Evolutionary conservation across 2,113 vertebrate species (phyloP), one percentile per base, ranked within the genome.

Genomic region (Eurystomus gularis): DNA sequence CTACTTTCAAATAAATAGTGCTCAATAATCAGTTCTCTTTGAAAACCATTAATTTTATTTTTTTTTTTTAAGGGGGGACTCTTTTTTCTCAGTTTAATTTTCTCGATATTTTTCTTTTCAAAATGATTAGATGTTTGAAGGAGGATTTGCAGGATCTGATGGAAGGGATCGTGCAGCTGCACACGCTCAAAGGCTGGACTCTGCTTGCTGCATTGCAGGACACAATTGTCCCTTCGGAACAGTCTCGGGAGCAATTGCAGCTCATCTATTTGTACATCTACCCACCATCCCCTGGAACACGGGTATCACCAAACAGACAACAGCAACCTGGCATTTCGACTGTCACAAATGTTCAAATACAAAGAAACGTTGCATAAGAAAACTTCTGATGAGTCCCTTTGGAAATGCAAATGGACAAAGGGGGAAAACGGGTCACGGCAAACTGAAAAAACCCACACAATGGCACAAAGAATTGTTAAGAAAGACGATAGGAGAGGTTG

Each of bases 401-500:
- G 88, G 86, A 90, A 79, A 91, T 15, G 21, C 49, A 84, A 82
- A 86, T 4, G 5, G 80, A 79, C 49, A 82, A 54, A 58, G 40
- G 26, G 20, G 39, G 49, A 28, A 90, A 92, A 84, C 25, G 64
- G 72, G 83, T 82, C 86, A 69, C 0, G 0, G 88, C 94, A 81
- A 96, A 92, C 69, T 61, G 88, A 80, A 88, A 42, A 68, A 86
- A 62, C 54, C 42, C 13, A n/a, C 62, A 82, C 20, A 75, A 52
- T 4, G 60, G 57, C 44, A 31, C 49, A 57, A 48, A 88, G 75
- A 92, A 87, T 25, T 61, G 54, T 35, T 71, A 65, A 77, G 86
- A 72, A 92, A 90, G 77, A 94, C 57, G 86, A 94, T 51, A 94
- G 48, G 37, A 82, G 33, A 95, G 58, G 94, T 92, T 92, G 95